Base-by-base conservation (phyloP, 1,140 invertebrate species). In the Druon quercuslanigerum region DNA sequence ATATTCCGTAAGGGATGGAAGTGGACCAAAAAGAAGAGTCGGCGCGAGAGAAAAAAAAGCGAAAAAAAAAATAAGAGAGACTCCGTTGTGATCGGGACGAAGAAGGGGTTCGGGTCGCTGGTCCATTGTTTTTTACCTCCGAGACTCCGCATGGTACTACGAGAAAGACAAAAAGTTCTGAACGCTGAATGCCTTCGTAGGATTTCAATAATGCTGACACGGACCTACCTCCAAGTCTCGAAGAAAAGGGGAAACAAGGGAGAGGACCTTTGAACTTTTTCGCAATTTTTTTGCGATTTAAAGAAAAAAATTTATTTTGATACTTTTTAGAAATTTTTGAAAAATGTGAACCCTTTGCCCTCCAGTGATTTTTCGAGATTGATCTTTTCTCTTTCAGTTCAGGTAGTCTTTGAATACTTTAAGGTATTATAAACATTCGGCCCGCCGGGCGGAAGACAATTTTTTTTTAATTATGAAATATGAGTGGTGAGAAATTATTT, bases 111-210 rank as follows among this genome's bases (percentile, higher is more conserved):
- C n/a, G 17, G 40, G 76, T 78, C 56, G 77, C 75, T 54, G 71
- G 50, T 54, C 75, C 73, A 84, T 83, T 86, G 82, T 83, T 83
- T 81, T 82, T 81, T 71, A 70, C 77, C 79, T 70, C 20, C 54
- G 71, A 74, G 76, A 60, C 73, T 57, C 75, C 33, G 79, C 73
- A 76, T 72, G 74, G 57, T 72, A 50, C 54, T 74, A 33, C 66
- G 52, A 51, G 60, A 1, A 57, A 57, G 12, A 57, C 56, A 57
- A 57, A 57, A 56, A 56, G 17, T 25, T 20, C 56, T 52, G 17
- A 52, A 73, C n/a, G 33, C 66, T 73, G 50, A 51, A 51, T 54
- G n/a, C 51, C 12, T 60, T 75, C n/a, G 56, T 60, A 75, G 33
- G 57, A 75, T 75, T 75, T 75, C 73, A 75, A 75, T 75, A 66